Conservation (phyloP, 2,888 invertebrate species). For the Tridacna gigas region DNA sequence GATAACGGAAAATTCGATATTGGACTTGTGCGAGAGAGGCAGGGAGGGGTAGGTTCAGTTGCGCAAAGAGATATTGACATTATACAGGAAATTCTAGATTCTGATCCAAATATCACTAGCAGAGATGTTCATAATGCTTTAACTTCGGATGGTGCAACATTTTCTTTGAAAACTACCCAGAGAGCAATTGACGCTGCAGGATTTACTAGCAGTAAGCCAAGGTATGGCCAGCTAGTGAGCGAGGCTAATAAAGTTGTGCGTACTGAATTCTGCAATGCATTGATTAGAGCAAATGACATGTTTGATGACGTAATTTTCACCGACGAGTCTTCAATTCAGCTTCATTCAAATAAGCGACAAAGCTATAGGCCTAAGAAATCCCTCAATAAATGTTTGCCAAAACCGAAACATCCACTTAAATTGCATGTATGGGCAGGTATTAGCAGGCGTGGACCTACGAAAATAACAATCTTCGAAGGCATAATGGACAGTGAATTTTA, state of each 20-base stretch:
- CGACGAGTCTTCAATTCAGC: background rate
- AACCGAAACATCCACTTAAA: background rate
- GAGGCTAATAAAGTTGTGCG: background rate
- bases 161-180: background rate
- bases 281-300: background rate
- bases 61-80: too few species aligned
- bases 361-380: background rate
- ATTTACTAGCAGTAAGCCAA: background rate
- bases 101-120: background rate
- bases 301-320: background rate
- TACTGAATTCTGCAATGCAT: background rate
- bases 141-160: background rate
- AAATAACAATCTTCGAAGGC: background rate
- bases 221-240: background rate
- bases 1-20: too few species aligned
- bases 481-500: background rate
- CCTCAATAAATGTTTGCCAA: background rate
- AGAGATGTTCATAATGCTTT: background rate
- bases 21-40: too few species aligned
- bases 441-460: background rate
- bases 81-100: too few species aligned
- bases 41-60: too few species aligned
- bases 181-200: background rate
- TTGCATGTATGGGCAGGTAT: background rate
- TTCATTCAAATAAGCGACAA: background rate